Evolutionary conservation across 2,797 vertebrate genomes (phyloP), one percentile per base, ranked within the genome.

Genomic region (Tadarida brasiliensis): DNA sequence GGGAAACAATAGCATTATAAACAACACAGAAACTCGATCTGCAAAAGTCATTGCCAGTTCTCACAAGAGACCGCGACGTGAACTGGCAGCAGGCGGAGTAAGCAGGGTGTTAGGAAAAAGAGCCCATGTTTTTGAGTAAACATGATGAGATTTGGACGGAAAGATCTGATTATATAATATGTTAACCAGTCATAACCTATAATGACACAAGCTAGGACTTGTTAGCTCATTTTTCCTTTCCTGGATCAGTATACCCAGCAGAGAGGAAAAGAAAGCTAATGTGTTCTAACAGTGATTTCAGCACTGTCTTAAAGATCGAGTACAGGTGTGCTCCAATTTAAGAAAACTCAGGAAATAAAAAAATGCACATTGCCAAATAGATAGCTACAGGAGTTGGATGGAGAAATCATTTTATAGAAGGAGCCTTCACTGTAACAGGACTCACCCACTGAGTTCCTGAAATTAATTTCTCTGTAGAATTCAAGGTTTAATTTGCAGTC

Each of bases 1-100:
- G 94, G 82, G 70, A 96, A 96, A 71, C n/a, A 93, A 84, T 86
- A 51, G n/a, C 44, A 35, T 94, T 96, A 76, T 88, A 91, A 95
- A 94, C 78, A 82, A 88, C 44, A 91, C 24, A 94, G 65, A 92
- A 88, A 54, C 26, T 70, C 61, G 22, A 91, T 92, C 71, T 97
- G 74, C 87, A 87, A 85, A 96, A 95, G 57, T 76, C 61, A 89
- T 95, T 81, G 47, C 76, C 71, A n/a, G 22, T 88, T 96, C 85
- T 92, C 68, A 83, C 14, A 49, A 91, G 73, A 95, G 73, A 94
- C 35, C 77, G 77, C 68, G 74, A 54, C 54, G 22, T 78, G 61
- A 94, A 82, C 67, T 73, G 28, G 71, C 54, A 11, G 3, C 28
- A 77, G 85, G 35, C 63, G 17, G 65, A 26, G 56, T 90, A 22